These are phyloP conservation scores for Sander lucioperca DNA, from an alignment of 2,113 vertebrate species.

Conservation along the genomic window DNA sequence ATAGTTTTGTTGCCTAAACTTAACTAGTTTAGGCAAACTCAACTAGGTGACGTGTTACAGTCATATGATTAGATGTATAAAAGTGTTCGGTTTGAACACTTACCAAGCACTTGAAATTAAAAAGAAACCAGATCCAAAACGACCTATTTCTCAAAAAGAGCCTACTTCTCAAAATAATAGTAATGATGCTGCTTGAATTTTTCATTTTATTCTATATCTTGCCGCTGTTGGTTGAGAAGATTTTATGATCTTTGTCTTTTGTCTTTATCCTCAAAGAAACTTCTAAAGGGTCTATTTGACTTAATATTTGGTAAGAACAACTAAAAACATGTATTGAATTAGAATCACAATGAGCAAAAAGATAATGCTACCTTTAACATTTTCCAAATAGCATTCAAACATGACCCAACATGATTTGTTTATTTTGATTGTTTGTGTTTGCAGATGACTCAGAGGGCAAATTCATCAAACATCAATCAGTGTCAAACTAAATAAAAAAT, in stretches of 20 bases:
- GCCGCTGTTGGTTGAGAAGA: not conserved
- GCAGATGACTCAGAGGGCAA: not conserved
- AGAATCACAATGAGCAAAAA: too few species aligned
- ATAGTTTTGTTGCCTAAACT: too few species aligned
- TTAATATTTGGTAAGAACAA: not conserved
- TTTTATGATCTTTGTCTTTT: not conserved
- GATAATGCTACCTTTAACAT: not conserved
- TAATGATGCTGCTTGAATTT: not conserved
- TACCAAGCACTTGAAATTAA: too few species aligned
- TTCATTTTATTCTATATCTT: not conserved
- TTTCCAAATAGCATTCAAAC: not conserved
- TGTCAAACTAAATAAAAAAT: not conserved
- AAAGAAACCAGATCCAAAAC: too few species aligned
- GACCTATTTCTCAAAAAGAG: too few species aligned
- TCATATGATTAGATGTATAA: too few species aligned
- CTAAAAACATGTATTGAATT: too few species aligned
- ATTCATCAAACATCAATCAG: constrained; percentile 11
- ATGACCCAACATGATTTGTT: not conserved
- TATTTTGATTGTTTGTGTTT: not conserved
- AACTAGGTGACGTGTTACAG: too few species aligned
- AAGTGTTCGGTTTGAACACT: too few species aligned
- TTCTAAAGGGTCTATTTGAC: not conserved
- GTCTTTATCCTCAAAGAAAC: not conserved
- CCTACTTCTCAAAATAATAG: not conserved
- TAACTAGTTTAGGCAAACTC: too few species aligned